Conservation (phyloP, 2,113 vertebrate species). For the Hystrix brachyura region DNA sequence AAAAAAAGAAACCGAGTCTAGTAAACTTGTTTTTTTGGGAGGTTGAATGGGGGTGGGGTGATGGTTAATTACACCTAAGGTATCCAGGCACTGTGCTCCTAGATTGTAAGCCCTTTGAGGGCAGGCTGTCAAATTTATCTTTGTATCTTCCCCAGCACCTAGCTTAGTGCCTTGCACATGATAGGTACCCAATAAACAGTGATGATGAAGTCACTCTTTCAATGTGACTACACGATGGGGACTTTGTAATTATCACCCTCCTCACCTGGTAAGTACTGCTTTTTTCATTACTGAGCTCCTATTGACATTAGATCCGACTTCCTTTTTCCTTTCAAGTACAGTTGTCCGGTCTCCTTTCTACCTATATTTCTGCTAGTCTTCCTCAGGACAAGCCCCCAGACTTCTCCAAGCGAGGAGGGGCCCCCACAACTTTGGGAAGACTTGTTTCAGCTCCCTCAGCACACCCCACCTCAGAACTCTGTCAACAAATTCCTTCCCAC, state of each 20-base stretch:
- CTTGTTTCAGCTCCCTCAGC: no score
- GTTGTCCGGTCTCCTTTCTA: no score
- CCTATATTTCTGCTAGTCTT: no score
- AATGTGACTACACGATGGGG: background rate
- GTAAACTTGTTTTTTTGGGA: background rate
- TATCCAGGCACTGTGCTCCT: background rate
- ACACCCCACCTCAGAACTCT: no score
- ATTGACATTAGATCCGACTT: background rate
- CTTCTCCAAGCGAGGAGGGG: no score
- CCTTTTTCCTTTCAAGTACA: background rate
- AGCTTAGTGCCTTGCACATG: background rate
- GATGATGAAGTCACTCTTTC: background rate
- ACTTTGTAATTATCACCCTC: background rate
- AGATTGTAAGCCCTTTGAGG: conserved; percentile 47
- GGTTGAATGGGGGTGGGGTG: background rate
- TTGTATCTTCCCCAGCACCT: conserved; percentile 14
- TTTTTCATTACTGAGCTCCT: background rate
- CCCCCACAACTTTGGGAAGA: no score
- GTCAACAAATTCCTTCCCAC: no score
- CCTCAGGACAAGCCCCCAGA: no score
- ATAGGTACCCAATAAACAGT: background rate
- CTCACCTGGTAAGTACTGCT: background rate
- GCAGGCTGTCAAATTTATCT: background rate
- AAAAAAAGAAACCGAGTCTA: background rate
- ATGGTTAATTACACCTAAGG: background rate